phyloP scores from a whole-genome alignment of 1,140 invertebrate species.

The Lethocerus indicus region DNA sequence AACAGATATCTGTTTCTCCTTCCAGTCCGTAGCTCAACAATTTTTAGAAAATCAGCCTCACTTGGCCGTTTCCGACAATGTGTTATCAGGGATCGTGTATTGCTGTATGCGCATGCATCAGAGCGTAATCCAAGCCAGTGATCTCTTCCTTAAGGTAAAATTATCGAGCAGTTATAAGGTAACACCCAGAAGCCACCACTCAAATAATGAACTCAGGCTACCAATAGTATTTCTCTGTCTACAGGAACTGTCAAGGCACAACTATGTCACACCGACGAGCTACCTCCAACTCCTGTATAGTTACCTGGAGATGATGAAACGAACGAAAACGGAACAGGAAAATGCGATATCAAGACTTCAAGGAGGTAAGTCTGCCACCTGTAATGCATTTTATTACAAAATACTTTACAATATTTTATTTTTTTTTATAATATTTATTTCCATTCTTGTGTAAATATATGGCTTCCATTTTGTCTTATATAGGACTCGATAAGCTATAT shows the following conservation, averaged over 20 bases:
- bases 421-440: not conserved
- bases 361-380: too few relatives aligned
- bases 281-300: constrained; percentile 44
- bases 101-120: constrained; percentile 47
- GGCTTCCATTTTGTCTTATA: not conserved
- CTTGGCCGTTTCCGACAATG: too few relatives aligned
- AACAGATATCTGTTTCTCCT: too few relatives aligned
- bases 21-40: too few relatives aligned
- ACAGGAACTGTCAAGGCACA: constrained; percentile 39
- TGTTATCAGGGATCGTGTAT: too few relatives aligned
- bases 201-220: too few relatives aligned
- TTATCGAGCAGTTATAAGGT: too few relatives aligned
- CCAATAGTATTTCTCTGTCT: too few relatives aligned
- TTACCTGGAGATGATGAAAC: constrained; percentile 37
- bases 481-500: constrained; percentile 39
- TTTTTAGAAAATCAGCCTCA: too few relatives aligned
- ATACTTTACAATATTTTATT: too few relatives aligned
- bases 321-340: constrained; percentile 35
- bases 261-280: constrained; percentile 50
- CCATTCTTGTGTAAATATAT: not conserved
- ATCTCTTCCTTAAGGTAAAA: constrained; percentile 27
- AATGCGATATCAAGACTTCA: constrained; percentile 31
- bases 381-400: too few relatives aligned
- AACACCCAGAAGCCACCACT: too few relatives aligned
- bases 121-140: constrained; percentile 37